Evolutionary conservation across 1,140 invertebrate genomes (phyloP).

Genomic region (Drosophila oshimai): DNA sequence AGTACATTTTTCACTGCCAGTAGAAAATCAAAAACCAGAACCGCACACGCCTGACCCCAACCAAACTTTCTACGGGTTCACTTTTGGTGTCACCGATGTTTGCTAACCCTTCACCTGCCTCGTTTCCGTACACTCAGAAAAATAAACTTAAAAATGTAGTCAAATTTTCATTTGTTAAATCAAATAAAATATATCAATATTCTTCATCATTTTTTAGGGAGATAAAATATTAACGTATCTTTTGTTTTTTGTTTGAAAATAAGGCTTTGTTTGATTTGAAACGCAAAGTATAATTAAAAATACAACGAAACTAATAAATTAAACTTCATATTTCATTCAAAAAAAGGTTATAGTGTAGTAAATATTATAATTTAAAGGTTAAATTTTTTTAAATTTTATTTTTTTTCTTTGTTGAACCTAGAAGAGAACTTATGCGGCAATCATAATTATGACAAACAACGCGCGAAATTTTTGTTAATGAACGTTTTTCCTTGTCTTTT

Average conservation of each 20-base stretch:
- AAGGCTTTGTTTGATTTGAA: too few relatives aligned
- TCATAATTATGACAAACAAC: slow-evolving; percentile 45
- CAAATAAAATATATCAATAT: too few relatives aligned
- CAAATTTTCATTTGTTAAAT: too few relatives aligned
- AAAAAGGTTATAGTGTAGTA: too few relatives aligned
- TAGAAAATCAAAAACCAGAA: slow-evolving; percentile 3
- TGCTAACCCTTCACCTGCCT: slow-evolving; percentile 4
- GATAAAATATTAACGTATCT: too few relatives aligned
- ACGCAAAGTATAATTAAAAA: too few relatives aligned
- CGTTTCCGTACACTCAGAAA: not conserved
- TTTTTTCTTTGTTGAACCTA: not conserved
- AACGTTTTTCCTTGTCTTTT: slow-evolving; percentile 27
- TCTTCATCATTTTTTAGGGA: too few relatives aligned
- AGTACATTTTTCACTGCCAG: not conserved
- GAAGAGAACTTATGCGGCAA: slow-evolving; percentile 23
- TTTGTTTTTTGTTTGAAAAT: too few relatives aligned
- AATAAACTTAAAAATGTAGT: not conserved
- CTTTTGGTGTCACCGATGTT: slow-evolving; percentile 9
- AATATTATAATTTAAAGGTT: not conserved
- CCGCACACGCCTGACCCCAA: slow-evolving; percentile 17
- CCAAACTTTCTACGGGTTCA: slow-evolving; percentile 11
- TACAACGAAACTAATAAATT: too few relatives aligned
- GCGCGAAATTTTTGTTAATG: slow-evolving; percentile 58
- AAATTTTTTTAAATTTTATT: not conserved
- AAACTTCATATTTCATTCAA: not conserved